Base-by-base conservation (phyloP, 2,888 invertebrate species). In the Tipula vernalis region DNA sequence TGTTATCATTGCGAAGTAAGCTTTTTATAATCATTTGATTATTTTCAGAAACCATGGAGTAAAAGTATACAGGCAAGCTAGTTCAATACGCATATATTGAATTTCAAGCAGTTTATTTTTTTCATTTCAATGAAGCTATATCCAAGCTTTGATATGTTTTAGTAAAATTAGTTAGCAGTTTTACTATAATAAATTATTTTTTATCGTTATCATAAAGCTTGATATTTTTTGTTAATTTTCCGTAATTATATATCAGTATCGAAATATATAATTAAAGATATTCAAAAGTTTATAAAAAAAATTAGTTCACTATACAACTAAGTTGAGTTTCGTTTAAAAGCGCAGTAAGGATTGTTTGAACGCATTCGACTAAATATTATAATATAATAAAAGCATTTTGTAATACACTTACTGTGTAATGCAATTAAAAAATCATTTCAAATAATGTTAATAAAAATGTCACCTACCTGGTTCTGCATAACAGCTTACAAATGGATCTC, bases 401-500 rank as follows among this genome's bases (percentile, higher is more conserved):
- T 71, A 51, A 28, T 71, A 57, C 39, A 57, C 28, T 28, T 57
- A 71, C 28, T 71, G 10, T 28, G 28, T 18, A 18, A 71, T 71
- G 71, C 18, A 71, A 71, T 28, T 18, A 0, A 71, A 84, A 39
- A 39, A n/a, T 36, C 39, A 36, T n/a, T 41, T 84, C 8, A 84
- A 47, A 12, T 36, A 10, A 5, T 86, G 36, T 12, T 44, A 44
- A 47, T n/a, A 88, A 88, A 87, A 87, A 71, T 18, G 87, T 87
- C 88, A 90, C 91, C 89, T 91, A 91, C 91, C 91, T 90, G 89
- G 90, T 87, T 89, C 93, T 88, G 92, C 93, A 89, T 93, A 92
- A 89, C 96, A 96, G 91, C 94, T 93, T 83, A 93, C 92, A 87
- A 93, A 93, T 87, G 97, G 95, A 91, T 97, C 96, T 88, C 97